phyloP scores from a whole-genome alignment of 53 echinoderm and acorn worm species.

The Arbacia lixula region DNA sequence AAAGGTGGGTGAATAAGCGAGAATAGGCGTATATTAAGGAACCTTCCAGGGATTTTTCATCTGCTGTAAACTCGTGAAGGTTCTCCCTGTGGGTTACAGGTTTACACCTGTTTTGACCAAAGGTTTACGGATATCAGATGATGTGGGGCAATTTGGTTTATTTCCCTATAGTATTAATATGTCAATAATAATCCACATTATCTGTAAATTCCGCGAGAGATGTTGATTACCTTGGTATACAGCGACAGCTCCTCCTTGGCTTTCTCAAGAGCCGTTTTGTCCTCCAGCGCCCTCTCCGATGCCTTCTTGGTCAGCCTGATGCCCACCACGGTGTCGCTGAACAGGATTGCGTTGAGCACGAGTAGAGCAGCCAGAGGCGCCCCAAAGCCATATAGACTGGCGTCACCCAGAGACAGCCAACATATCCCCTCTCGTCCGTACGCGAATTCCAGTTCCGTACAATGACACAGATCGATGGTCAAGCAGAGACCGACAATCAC shows the following conservation, averaged over 20 bases:
- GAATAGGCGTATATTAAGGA: too few species aligned
- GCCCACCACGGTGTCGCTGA: slow-evolving; percentile 43
- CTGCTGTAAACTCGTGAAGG: too few species aligned
- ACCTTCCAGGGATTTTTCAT: too few species aligned
- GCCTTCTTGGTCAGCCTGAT: slow-evolving; percentile 55
- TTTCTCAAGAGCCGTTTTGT: neutral
- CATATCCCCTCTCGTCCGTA: slow-evolving; percentile 46
- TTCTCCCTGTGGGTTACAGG: too few species aligned
- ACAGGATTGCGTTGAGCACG: slow-evolving; percentile 53
- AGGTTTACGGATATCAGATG: too few species aligned
- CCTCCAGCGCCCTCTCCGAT: slow-evolving; percentile 35
- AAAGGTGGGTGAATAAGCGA: too few species aligned
- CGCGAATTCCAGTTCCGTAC: slow-evolving; percentile 19
- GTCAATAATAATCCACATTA: too few species aligned
- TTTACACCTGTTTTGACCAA: too few species aligned
- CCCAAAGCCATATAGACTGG: slow-evolving; percentile 53
- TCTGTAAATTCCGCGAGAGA: too few species aligned
- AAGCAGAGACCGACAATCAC: slow-evolving; percentile 62
- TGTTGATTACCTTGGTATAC: slow-evolving; percentile 58
- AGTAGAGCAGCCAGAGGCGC: slow-evolving; percentile 46
- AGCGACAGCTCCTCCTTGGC: slow-evolving; percentile 46
- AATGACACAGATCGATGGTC: slow-evolving; percentile 55
- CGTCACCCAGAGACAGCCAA: slow-evolving; percentile 41
- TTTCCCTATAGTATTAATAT: too few species aligned
- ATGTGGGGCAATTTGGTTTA: too few species aligned